phyloP scores from a whole-genome alignment of 2,888 invertebrate genomes.

The Chloroclysta siterata region DNA sequence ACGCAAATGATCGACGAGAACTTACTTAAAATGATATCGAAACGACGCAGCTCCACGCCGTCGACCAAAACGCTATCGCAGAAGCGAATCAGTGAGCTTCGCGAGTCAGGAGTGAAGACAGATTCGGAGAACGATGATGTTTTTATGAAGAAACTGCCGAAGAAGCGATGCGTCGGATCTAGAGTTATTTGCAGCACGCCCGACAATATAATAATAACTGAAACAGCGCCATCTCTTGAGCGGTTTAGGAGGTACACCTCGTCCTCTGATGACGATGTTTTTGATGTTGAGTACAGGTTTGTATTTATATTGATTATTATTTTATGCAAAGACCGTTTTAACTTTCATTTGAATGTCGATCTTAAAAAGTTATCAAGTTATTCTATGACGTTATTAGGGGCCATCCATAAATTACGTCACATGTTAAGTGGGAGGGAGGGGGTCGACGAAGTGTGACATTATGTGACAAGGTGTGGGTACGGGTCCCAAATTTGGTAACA shows the following conservation, averaged over 20 bases:
- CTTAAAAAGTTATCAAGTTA: too few species aligned
- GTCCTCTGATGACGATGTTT: constrained; percentile 57
- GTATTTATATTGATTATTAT: constrained; percentile 12
- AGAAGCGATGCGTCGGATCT: constrained; percentile 41
- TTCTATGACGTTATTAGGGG: not conserved
- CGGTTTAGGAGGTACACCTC: constrained; percentile 62
- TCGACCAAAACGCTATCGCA: constrained; percentile 50
- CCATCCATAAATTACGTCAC: too few species aligned
- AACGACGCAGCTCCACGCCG: constrained; percentile 70
- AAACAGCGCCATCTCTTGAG: constrained; percentile 76
- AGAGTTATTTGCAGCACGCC: constrained; percentile 66
- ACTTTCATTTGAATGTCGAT: too few species aligned
- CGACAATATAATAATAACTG: constrained; percentile 70
- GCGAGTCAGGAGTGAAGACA: constrained; percentile 65
- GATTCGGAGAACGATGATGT: constrained; percentile 72
- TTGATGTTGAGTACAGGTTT: constrained; percentile 40
- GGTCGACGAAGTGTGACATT: too few species aligned
- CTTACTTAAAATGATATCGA: constrained; percentile 60
- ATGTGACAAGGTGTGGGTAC: too few species aligned
- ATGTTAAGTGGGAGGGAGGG: too few species aligned
- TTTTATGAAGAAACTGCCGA: constrained; percentile 41
- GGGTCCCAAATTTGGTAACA: too few species aligned
- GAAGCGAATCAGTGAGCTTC: constrained; percentile 58
- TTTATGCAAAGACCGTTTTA: not conserved
- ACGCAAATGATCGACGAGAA: constrained; percentile 59